Evolutionary conservation across 2,797 vertebrate genomes (phyloP).

Genomic region (Muscicapa striata): DNA sequence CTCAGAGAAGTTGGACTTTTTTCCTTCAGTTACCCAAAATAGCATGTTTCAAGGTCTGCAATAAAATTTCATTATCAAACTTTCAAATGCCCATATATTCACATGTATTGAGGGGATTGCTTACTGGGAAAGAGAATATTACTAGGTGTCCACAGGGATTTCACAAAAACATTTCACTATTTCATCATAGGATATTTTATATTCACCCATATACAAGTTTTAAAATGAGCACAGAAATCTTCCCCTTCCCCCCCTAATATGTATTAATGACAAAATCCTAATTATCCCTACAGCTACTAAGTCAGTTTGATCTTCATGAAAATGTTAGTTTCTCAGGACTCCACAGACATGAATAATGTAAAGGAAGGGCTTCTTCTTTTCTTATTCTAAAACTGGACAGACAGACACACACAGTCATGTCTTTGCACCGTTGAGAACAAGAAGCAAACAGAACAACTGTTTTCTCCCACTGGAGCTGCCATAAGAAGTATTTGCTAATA

Average conservation of each 20-base stretch:
- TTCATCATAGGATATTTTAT: not conserved
- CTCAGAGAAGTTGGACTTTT: not conserved
- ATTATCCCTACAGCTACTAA: not conserved
- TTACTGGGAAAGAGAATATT: not conserved
- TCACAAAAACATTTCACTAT: not conserved
- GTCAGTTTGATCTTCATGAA: not conserved
- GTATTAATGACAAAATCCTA: not conserved
- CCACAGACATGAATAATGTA: not conserved
- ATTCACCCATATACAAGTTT: not conserved
- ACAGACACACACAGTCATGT: not conserved
- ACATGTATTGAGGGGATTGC: not conserved
- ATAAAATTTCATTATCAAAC: not conserved
- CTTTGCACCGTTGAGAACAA: not conserved
- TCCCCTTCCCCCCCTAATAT: not conserved
- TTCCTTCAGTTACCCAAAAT: not conserved
- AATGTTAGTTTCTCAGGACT: not conserved
- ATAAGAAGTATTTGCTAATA: conserved; percentile 26
- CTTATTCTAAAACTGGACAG: not conserved
- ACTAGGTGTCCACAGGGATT: not conserved
- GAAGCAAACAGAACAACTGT: not conserved
- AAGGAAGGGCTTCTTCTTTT: not conserved
- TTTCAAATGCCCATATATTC: not conserved
- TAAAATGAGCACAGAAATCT: not conserved
- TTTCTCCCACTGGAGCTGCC: not conserved
- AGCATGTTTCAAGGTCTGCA: not conserved